Evolutionary conservation across 2,113 vertebrate genomes (phyloP).

Genomic region (Phasianus colchicus): DNA sequence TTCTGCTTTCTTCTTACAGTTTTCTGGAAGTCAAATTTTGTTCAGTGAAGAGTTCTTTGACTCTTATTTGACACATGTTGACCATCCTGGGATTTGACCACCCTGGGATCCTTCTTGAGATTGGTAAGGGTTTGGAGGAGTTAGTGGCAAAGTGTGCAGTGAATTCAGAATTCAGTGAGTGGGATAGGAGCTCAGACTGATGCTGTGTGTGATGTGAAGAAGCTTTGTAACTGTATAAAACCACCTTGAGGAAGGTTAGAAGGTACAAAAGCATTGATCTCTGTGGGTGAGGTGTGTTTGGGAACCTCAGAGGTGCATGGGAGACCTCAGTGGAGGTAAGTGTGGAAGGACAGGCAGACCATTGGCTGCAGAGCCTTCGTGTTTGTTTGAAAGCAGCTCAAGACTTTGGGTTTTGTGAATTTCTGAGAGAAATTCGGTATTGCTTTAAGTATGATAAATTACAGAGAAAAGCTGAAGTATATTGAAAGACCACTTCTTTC

Average conservation of each 20-base stretch:
- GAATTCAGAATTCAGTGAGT: not conserved
- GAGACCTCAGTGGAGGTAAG: not conserved
- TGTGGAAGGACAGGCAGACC: fast-evolving
- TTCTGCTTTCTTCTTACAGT: not conserved
- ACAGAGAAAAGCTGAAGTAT: not conserved
- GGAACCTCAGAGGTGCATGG: not conserved
- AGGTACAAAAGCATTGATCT: not conserved
- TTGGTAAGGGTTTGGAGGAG: not conserved
- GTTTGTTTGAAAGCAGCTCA: not conserved
- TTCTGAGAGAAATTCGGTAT: not conserved
- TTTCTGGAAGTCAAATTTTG: not conserved
- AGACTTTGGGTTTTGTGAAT: not conserved
- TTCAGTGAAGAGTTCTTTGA: not conserved
- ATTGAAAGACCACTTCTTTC: not conserved
- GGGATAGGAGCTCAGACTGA: fast-evolving
- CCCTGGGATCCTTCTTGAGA: not conserved
- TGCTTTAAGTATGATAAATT: not conserved
- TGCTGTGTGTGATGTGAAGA: not conserved
- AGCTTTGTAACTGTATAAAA: not conserved
- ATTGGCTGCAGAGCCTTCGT: not conserved
- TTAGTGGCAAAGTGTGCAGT: not conserved
- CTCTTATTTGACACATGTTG: fast-evolving
- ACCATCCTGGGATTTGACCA: too few species aligned
- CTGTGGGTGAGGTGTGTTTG: not conserved
- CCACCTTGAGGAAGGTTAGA: not conserved